Evolutionary conservation across 2,888 invertebrate species (phyloP).

Genomic region (Orthosia incerta): DNA sequence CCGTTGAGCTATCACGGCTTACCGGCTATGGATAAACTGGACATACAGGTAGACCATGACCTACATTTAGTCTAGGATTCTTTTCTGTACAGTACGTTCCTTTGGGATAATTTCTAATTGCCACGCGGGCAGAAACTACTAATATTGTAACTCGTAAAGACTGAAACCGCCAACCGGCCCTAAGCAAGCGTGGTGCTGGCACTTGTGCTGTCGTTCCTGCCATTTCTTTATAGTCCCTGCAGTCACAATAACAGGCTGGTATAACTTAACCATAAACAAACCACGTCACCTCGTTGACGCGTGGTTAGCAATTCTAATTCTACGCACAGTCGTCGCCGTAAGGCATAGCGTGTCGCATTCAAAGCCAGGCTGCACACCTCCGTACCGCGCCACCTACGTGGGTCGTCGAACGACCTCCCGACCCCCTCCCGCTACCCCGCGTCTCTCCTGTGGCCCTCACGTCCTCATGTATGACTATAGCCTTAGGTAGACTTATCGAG

Average conservation of each 20-base stretch:
- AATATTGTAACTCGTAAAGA: no score
- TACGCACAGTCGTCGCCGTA: slow-evolving; percentile 9
- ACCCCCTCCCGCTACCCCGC: slow-evolving; percentile 43
- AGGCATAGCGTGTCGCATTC: slow-evolving; percentile 26
- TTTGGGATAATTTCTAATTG: no score
- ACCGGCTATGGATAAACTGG: no score
- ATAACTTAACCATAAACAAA: neutral
- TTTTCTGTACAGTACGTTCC: no score
- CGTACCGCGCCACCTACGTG: slow-evolving; percentile 58
- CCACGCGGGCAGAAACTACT: neutral
- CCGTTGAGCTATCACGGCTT: neutral
- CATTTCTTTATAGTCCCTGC: no score
- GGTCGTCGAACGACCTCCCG: slow-evolving; percentile 72
- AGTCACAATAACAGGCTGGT: no score
- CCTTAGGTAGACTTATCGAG: slow-evolving; percentile 19
- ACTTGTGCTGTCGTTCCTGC: no score
- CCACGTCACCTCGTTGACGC: slow-evolving; percentile 27
- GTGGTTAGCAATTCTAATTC: slow-evolving; percentile 43
- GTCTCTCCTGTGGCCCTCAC: slow-evolving; percentile 22
- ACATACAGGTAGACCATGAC: no score
- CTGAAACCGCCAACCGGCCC: no score
- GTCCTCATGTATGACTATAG: slow-evolving; percentile 30
- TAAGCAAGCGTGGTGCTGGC: no score
- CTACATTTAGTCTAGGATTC: no score
- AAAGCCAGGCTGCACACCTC: slow-evolving; percentile 39